These are phyloP conservation scores for Threskiornis aethiopicus DNA, from an alignment of 2,797 vertebrate species.

Conservation along the genomic window DNA sequence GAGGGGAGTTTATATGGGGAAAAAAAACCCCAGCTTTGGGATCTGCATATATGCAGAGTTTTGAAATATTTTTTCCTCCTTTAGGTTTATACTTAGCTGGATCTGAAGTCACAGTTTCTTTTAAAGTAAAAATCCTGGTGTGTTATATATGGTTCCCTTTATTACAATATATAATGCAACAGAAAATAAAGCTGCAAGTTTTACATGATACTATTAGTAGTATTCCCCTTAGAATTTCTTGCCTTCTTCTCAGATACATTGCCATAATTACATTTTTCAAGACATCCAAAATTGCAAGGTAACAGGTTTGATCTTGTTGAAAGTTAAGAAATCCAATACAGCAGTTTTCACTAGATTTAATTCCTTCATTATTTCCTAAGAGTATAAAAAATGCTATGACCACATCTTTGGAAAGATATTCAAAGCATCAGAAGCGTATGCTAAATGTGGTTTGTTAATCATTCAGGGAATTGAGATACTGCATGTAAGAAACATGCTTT, in stretches of 20 bases:
- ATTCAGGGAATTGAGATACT: conserved; percentile 39
- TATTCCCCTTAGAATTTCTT: background rate
- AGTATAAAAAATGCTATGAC: conserved; percentile 19
- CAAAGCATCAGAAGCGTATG: conserved; percentile 51
- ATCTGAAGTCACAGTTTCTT: background rate
- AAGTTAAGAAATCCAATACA: background rate
- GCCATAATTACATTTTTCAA: background rate
- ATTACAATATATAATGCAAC: background rate
- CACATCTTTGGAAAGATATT: conserved; percentile 47
- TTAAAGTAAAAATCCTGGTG: background rate
- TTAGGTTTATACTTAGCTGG: background rate
- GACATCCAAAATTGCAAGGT: background rate
- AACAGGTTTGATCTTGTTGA: accelerated
- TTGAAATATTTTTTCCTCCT: background rate
- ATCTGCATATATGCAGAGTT: background rate
- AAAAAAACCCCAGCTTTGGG: background rate
- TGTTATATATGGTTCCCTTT: background rate
- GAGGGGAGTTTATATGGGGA: background rate
- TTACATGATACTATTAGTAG: background rate
- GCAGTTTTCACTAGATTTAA: background rate
- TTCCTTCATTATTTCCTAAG: background rate
- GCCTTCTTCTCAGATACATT: background rate
- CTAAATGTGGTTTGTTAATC: conserved; percentile 70
- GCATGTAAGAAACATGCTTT: conserved; percentile 30
- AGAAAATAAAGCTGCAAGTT: background rate